Conservation (phyloP, 2,797 vertebrate species). For the Halcyon leucocephala region DNA sequence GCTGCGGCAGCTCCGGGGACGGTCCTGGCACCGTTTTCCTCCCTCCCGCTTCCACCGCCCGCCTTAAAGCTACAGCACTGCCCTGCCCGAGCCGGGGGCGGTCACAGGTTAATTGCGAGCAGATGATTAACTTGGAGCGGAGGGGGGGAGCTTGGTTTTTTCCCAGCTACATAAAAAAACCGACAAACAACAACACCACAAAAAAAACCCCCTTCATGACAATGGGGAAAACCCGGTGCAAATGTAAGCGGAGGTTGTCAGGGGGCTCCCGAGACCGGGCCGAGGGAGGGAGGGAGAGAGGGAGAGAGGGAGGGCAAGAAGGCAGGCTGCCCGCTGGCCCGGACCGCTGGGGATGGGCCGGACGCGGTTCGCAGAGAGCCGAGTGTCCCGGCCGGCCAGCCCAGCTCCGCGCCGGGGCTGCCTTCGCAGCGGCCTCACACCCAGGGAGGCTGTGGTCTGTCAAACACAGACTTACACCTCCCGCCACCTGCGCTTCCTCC, state of each 20-base stretch:
- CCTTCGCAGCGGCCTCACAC: rapidly evolving
- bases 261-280: background rate
- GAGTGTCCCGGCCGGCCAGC: background rate
- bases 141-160: background rate
- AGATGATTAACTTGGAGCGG: background rate
- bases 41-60: conserved; percentile 32
- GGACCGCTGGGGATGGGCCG: background rate
- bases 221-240: background rate
- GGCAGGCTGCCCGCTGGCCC: background rate
- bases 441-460: background rate
- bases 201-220: background rate
- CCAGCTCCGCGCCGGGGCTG: background rate
- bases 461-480: rapidly evolving
- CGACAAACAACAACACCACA: too few relatives aligned
- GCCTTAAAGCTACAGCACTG: conserved; percentile 77
- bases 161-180: too few relatives aligned
- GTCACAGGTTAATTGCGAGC: background rate
- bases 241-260: background rate
- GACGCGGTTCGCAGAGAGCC: too few relatives aligned
- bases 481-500: background rate
- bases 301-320: too few relatives aligned
- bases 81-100: background rate
- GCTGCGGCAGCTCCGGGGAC: conserved; percentile 48
- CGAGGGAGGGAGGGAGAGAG: background rate
- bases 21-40: conserved; percentile 47